Conservation (phyloP, 2,888 invertebrate species). For the Drosophila stalkeri region DNA sequence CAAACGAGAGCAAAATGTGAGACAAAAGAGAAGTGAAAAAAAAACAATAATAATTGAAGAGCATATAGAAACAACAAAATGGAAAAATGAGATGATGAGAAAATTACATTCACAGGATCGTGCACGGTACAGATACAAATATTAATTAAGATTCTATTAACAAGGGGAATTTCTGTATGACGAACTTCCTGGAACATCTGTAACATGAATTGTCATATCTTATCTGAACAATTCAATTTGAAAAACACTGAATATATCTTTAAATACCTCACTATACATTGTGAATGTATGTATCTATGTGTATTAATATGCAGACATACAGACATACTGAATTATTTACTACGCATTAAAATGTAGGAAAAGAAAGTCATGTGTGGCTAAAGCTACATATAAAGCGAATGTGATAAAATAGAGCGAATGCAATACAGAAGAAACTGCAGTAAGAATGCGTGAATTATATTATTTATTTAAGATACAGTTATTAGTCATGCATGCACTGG, state of each 20-base stretch:
- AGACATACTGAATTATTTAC: neutral
- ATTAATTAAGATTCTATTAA: constrained; percentile 1
- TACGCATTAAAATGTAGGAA: constrained; percentile 18
- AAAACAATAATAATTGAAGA: constrained; percentile 14
- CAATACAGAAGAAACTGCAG: constrained; percentile 26
- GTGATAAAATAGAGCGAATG: constrained; percentile 19
- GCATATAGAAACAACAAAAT: constrained; percentile 49
- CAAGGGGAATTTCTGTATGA: neutral
- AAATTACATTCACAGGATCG: neutral
- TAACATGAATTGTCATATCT: constrained; percentile 19
- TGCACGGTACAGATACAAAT: neutral
- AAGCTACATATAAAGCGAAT: constrained; percentile 9
- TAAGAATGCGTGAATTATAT: constrained; percentile 26
- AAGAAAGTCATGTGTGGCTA: constrained; percentile 39
- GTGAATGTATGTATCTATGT: neutral
- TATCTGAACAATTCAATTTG: constrained; percentile 31
- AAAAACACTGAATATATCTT: constrained; percentile 14
- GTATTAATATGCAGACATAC: neutral
- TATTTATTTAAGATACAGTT: constrained; percentile 45
- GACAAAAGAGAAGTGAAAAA: constrained; percentile 14
- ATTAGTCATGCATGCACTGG: constrained; percentile 54
- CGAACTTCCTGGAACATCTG: neutral
- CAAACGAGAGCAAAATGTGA: constrained; percentile 12
- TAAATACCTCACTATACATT: neutral
- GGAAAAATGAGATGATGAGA: constrained; percentile 7